Base-by-base conservation (phyloP, 2,113 vertebrate genomes). In the Labeo catla region DNA sequence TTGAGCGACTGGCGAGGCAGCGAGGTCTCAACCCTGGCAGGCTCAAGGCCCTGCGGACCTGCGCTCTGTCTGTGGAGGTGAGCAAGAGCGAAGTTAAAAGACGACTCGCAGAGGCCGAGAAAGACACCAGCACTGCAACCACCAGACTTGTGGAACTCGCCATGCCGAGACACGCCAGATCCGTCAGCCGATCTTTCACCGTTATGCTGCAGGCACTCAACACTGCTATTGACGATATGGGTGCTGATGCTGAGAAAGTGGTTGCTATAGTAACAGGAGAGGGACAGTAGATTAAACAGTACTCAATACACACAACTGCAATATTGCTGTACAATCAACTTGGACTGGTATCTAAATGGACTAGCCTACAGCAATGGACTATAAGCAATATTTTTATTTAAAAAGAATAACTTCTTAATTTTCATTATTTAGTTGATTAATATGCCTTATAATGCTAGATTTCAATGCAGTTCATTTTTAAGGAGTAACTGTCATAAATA, bases 121-220 rank as follows among this genome's bases (percentile, higher is more conserved):
- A 91, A 68, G 87, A 93, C 16, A 72, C 87, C 76, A 77, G 87
- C 19, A 86, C 91, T 0, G 87, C 83, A 66, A 91, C 93, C 0
- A 90, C 91, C 0, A 92, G 87, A 85, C 50, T 95, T 21, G 88
- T 94, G 83, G 88, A 93, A 85, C 93, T 95, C 89, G 93, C 93
- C 0, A 90, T 95, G 87, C 93, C 93, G 19, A 86, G 91, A 65
- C 92, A 93, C 1, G 94, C 92, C 8, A 92, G 91, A 12, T 92
- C 85, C 0, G 92, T 86, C 47, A 87, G 93, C 72, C 92, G 91
- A 85, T 94, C 94, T 70, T 95, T 95, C 70, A 54, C 88, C 0
- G 89, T 92, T 45, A 95, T 94, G 94, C 65, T 94, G 68, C 92
- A 93, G 39, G 90, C 93, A 0, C 86, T 95, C 11, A 94, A 93